phyloP scores from a whole-genome alignment of 2,888 invertebrate genomes.

The Epirrita christyi region DNA sequence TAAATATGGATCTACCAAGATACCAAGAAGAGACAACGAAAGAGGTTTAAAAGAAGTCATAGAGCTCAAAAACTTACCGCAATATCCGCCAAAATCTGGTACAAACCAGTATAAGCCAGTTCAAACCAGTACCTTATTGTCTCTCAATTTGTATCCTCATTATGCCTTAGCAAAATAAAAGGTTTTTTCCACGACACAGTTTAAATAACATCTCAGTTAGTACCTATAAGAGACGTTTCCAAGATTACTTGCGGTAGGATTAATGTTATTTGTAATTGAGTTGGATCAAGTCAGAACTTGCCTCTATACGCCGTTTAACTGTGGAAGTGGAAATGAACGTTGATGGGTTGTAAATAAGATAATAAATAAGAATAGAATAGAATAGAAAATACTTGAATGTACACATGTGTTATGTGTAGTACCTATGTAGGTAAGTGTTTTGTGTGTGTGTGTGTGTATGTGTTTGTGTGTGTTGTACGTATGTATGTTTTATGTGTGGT shows the following conservation, averaged over 20 bases:
- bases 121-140: not conserved
- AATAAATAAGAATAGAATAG: too few species aligned
- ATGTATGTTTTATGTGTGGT: too few species aligned
- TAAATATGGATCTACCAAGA: too few species aligned
- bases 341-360: too few species aligned
- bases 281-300: not conserved
- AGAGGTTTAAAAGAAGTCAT: too few species aligned
- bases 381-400: too few species aligned
- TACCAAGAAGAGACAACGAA: too few species aligned
- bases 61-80: not conserved
- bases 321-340: not conserved
- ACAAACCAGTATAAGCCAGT: not conserved
- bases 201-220: not conserved
- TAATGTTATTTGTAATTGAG: not conserved
- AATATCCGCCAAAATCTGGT: not conserved
- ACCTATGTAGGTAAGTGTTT: too few species aligned
- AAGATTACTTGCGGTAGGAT: not conserved
- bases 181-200: not conserved
- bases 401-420: too few species aligned
- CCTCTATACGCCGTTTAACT: not conserved
- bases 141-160: not conserved
- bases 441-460: too few species aligned
- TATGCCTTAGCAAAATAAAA: not conserved
- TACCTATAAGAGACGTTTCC: not conserved
- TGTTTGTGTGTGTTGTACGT: too few species aligned